These are phyloP conservation scores for Abscondita cerata DNA, from an alignment of 2,888 invertebrate species.

Conservation along the genomic window DNA sequence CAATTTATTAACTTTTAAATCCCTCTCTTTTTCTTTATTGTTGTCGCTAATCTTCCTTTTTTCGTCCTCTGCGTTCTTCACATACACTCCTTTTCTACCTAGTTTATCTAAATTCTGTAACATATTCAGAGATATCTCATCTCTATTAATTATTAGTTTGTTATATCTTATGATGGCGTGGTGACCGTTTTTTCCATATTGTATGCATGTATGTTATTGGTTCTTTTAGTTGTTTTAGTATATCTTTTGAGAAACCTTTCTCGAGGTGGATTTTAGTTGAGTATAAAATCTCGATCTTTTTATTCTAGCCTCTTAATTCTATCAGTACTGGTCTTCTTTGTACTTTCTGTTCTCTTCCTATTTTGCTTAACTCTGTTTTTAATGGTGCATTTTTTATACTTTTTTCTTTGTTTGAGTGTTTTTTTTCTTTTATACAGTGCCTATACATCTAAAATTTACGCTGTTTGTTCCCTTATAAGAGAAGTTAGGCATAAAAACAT, in stretches of 20 bases:
- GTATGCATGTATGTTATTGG: slow-evolving; percentile 2
- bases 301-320: slow-evolving; percentile 7
- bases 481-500: no score
- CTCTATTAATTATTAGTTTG: background rate
- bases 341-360: slow-evolving; percentile 6
- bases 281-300: slow-evolving; percentile 1
- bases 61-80: no score
- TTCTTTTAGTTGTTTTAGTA: slow-evolving; percentile 11
- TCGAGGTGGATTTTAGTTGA: slow-evolving; percentile 8
- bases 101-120: no score
- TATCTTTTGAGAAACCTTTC: slow-evolving; percentile 14
- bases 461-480: no score
- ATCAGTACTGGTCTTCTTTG: background rate
- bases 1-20: background rate
- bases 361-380: slow-evolving; percentile 6
- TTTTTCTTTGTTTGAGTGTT: background rate
- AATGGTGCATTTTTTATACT: slow-evolving; percentile 8
- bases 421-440: no score
- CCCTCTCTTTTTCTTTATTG: no score
- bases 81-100: no score
- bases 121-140: no score
- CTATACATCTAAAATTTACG: no score
- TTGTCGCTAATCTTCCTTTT: no score
- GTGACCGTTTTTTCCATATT: slow-evolving; percentile 11
- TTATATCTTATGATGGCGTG: slow-evolving; percentile 13